Conservation (phyloP, 2,888 invertebrate species). For the Diadegma fenestrale region DNA sequence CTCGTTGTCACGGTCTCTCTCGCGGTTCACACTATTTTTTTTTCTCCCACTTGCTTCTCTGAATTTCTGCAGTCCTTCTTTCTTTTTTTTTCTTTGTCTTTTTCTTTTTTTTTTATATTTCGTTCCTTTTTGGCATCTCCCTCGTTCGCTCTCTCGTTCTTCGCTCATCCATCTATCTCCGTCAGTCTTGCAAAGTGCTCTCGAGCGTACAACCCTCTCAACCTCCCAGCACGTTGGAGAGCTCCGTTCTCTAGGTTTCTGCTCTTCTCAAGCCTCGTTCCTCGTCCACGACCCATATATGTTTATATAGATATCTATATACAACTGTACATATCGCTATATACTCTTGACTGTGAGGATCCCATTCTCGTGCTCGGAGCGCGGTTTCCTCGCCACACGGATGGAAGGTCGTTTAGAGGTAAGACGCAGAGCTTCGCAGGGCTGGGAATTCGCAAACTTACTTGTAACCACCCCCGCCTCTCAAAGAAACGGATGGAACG, state of each 20-base stretch:
- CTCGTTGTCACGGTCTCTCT: background rate
- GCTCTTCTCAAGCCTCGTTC: constrained; percentile 40
- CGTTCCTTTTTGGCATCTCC: background rate
- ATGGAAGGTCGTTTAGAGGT: constrained; percentile 67
- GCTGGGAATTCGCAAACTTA: constrained; percentile 49
- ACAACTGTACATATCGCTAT: background rate
- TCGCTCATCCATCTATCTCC: constrained; percentile 52
- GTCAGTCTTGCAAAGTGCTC: constrained; percentile 65
- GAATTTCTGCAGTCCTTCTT: background rate
- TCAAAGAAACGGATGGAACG: constrained; percentile 7
- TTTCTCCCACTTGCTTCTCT: background rate
- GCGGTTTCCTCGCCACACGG: constrained; percentile 60
- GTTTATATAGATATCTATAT: constrained; percentile 26
- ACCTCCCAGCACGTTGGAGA: constrained; percentile 60
- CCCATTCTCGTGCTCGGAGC: constrained; percentile 37
- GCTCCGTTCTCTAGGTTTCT: constrained; percentile 53
- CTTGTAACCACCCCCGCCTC: constrained; percentile 17
- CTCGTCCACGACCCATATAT: constrained; percentile 22
- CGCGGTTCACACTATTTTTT: background rate
- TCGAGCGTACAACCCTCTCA: constrained; percentile 61
- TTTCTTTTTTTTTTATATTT: constrained; percentile 29
- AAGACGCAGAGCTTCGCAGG: constrained; percentile 42
- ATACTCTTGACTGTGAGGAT: constrained; percentile 19
- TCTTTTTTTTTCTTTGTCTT: background rate
- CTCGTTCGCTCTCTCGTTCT: background rate